Percentiles rank a stretch among this genome's conserved stretches.
Evolutionary conservation across 2,113 vertebrate genomes (phyloP).

Genomic region (Myotis brandtii): DNA sequence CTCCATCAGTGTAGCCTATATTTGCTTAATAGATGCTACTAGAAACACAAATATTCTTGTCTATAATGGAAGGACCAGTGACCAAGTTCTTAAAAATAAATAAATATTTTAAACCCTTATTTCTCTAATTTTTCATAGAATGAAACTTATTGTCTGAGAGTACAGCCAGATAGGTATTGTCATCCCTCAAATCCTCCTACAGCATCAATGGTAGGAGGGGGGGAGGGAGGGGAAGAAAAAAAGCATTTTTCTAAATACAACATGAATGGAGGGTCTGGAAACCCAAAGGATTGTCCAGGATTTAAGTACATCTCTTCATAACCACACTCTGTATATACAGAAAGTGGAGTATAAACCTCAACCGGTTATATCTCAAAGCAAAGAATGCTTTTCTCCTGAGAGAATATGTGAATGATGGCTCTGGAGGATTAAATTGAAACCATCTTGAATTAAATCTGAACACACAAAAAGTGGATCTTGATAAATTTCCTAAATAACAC

Average conservation of each 20-base stretch:
- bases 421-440: slow-evolving; percentile 53
- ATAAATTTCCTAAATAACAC: slow-evolving; percentile 53
- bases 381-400: slow-evolving; percentile 37
- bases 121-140: slow-evolving; percentile 48
- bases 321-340: background rate
- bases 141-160: background rate
- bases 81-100: background rate
- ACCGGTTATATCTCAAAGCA: too few species aligned
- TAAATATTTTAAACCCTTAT: background rate
- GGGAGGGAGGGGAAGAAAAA: background rate
- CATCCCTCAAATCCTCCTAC: background rate
- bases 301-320: slow-evolving; percentile 32
- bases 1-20: background rate
- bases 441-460: slow-evolving; percentile 40
- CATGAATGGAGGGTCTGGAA: background rate
- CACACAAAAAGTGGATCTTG: slow-evolving; percentile 53
- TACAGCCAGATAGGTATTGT: background rate
- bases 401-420: background rate
- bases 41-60: background rate
- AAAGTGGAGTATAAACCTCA: slow-evolving; percentile 36
- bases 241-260: background rate
- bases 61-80: background rate
- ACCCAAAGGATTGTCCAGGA: slow-evolving; percentile 23
- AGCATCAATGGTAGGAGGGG: background rate
- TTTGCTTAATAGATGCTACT: slow-evolving; percentile 24